phyloP scores from a whole-genome alignment of 2,888 invertebrate species.

The Oxystoma pomonae region DNA sequence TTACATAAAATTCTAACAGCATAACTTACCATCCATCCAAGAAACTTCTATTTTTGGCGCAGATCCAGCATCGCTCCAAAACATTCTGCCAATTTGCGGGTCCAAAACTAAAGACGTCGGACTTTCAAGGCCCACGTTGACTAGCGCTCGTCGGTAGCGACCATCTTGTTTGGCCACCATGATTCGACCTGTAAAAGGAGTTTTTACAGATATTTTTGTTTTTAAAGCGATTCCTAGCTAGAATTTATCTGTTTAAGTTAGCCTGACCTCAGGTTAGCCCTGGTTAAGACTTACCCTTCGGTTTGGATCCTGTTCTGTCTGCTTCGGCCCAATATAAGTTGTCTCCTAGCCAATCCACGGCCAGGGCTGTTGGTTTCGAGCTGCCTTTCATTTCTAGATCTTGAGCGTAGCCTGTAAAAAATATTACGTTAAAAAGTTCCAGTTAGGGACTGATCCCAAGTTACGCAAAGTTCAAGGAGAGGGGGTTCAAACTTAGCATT shows the following conservation, averaged over 20 bases:
- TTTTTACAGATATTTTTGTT: neutral
- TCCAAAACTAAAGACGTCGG: constrained; percentile 89
- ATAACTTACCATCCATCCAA: constrained; percentile 84
- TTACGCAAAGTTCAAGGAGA: too few relatives aligned
- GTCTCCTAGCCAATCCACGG: constrained; percentile 91
- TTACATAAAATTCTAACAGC: too few relatives aligned
- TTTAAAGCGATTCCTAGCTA: neutral
- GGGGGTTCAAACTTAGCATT: too few relatives aligned
- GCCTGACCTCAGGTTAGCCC: neutral
- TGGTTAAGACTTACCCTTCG: constrained; percentile 60
- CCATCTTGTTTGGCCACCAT: constrained; percentile 89
- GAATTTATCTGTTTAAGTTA: neutral
- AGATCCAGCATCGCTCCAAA: constrained; percentile 91
- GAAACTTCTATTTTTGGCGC: constrained; percentile 90
- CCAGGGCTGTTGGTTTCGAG: constrained; percentile 81
- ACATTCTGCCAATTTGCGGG: constrained; percentile 80
- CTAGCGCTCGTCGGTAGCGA: constrained; percentile 76
- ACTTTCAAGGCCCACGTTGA: constrained; percentile 73
- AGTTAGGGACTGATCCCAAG: too few relatives aligned
- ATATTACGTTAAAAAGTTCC: too few relatives aligned
- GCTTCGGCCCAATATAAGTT: constrained; percentile 94
- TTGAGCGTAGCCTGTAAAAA: constrained; percentile 81
- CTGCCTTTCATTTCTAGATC: constrained; percentile 81
- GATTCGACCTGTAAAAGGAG: constrained; percentile 49
- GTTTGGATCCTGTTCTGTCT: constrained; percentile 69